Evolutionary conservation across 2,113 vertebrate genomes (phyloP), one percentile per base, ranked within the genome.

Genomic region (Dunckerocampus dactyliophorus): DNA sequence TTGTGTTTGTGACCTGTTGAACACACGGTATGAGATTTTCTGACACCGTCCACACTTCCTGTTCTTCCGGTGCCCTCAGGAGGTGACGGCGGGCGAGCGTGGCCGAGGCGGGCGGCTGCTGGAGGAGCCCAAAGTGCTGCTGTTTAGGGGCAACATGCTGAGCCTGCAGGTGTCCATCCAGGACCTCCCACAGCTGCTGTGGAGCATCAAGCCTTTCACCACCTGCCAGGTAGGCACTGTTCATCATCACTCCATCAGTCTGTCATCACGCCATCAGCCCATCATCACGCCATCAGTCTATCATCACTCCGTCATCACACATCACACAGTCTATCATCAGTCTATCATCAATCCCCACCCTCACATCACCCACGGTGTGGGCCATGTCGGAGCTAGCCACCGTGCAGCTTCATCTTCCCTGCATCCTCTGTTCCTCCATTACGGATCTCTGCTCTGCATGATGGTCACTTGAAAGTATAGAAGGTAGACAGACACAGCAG

Each of bases 171-270:
- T 98, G 72, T 96, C 94, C 16, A 93, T 98, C 85, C 93, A 95
- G 11, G 95, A 98, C 34, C 87, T 98, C 61, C 94, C 95, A 39
- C 95, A 95, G 9, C 92, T 95, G 82, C 92, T 96, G 71, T 98
- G 94, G 95, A 94, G 91, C 79, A 97, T 97, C 69, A 98, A 97
- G 89, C 94, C 95, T 64, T 95, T 97, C 81, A 94, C 93, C 72
- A 94, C 95, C 28, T 97, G 94, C 82, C 95, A 98, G 95, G 95
- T 98, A 78, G 24, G 24, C 17, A 14, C 58, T 5, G 12, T 13
- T 14, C 39, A 11, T 8, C 37, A 12, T 39, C 37, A 11, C 9
- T 11, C 37, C 37, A 39, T 12, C 37, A 1, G 8, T 39, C n/a
- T n/a, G n/a, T n/a, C n/a, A n/a, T n/a, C n/a, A n/a, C n/a, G 37